Evolutionary conservation across 2,888 invertebrate genomes (phyloP), one percentile per base, ranked within the genome.

Genomic region (Chydorus sphaericus): DNA sequence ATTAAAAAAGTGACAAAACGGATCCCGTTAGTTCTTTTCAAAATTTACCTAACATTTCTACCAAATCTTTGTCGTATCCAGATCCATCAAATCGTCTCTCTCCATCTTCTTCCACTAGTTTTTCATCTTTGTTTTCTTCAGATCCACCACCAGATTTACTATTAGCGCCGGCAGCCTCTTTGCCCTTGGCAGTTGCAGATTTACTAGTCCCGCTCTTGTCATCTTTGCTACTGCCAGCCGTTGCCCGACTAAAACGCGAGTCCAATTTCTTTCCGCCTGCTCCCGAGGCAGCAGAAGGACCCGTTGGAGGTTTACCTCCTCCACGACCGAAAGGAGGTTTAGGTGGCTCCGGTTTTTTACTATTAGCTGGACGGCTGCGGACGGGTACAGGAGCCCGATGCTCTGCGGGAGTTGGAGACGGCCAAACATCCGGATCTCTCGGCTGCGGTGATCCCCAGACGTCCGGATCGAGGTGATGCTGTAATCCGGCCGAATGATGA

Each of bases 351-450:
- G 31, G 11, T 4, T 44, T 33, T 7, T 49, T 48, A 36, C 48
- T 57, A 30, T 54, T 54, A 14, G 31, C 26, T 4, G 57, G 57
- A 8, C 57, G 37, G 10, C 44, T 54, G 18, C 57, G 54, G 26
- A 44, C 37, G 4, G 57, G 57, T 31, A 54, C 48, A 14, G 33
- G 54, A 5, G 57, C 36, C 26, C 57, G 83, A 73, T 85, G 85
- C 67, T 84, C 83, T 3, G 80, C 81, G 56, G 81, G 82, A 56
- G 82, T 82, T 59, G 88, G 83, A n/a, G 82, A 80, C 6, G 89
- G 87, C 92, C 93, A 93, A 3, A 89, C 83, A 69, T 83, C 83
- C 37, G 85, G 85, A 71, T 88, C 87, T 60, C 81, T 75, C 63
- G 76, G 64, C 28, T 70, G 68, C 14, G 71, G 70, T 37, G 72